phyloP scores from a whole-genome alignment of 64 coral and sea anemone genomes.

The Montipora foliosa region DNA sequence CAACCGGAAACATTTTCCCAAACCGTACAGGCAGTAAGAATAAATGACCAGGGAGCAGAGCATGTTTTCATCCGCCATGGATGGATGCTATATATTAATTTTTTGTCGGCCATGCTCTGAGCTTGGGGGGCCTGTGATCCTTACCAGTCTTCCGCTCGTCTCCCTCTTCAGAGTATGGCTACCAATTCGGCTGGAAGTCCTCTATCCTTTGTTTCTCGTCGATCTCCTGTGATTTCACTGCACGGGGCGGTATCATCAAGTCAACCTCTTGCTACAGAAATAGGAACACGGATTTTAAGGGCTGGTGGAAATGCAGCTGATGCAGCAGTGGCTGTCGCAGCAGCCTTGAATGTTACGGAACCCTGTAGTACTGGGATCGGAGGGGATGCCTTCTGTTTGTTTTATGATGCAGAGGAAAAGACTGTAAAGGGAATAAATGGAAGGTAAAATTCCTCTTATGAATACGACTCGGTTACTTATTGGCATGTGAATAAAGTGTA shows the following conservation, averaged over 20 bases:
- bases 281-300: slow-evolving; percentile 83
- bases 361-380: slow-evolving; percentile 95
- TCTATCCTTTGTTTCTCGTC: slow-evolving; percentile 81
- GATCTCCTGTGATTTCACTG: slow-evolving; percentile 89
- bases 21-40: no score
- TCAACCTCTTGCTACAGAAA: slow-evolving; percentile 86
- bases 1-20: no score
- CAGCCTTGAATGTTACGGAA: slow-evolving; percentile 88
- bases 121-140: no score
- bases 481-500: no score
- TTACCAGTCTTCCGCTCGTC: no score
- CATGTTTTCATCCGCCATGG: no score
- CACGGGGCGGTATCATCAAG: slow-evolving; percentile 87
- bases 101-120: no score
- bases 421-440: slow-evolving; percentile 92
- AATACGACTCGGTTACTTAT: background rate
- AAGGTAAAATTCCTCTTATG: slow-evolving; percentile 53
- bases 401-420: slow-evolving; percentile 84
- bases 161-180: background rate
- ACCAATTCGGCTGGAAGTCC: background rate
- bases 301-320: slow-evolving; percentile 98
- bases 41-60: no score
- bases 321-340: slow-evolving; percentile 91
- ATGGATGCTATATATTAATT: no score
- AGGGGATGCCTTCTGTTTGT: slow-evolving; percentile 95